Evolutionary conservation across 2,113 vertebrate genomes (phyloP), one percentile per base, ranked within the genome.

Genomic region (Thamnophis sirtalis): DNA sequence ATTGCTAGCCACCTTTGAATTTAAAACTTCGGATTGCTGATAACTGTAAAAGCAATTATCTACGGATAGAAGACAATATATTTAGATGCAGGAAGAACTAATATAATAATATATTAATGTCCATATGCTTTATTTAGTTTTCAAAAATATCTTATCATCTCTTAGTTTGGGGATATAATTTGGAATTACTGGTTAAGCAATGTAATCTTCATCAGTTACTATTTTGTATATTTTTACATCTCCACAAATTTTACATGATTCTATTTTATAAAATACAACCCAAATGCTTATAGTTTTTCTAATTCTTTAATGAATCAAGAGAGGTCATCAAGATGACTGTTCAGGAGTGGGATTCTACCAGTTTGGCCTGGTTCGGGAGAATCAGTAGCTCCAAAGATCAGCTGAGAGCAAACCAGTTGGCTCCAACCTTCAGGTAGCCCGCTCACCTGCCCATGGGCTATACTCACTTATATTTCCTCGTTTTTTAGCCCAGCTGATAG

Each of bases 281-380:
- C 53, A 80, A 85, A 49, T 87, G 38, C 54, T 90, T 86, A 50
- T 92, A 58, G 91, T 94, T 93, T 87, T 93, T 55, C 21, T 92
- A 53, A 55, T 80, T 92, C 89, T 93, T 17, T 50, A 49, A 49
- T 80, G 19, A 80, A 92, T 92, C 26, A 90, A 87, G 80, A n/a
- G 84, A 87, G 4, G 26, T 15, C 89, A 48, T 86, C 26, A 49
- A 49, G 5, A 0, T 56, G 63, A 56, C 54, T 43, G 43, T 43
- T 43, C 43, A 43, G 43, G 43, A 43, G 43, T 43, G 43, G 43
- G 43, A 43, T 43, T 43, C 43, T 43, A 43, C 43, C 43, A 3
- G 43, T 43, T 43, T 43, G 43, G 43, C 43, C 43, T 43, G 43
- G 43, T 43, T 43, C 43, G 43, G 43, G 43, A 1, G 43, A 43